Evolutionary conservation across 2,888 invertebrate genomes (phyloP).

Genomic region (Campoplex nolae): DNA sequence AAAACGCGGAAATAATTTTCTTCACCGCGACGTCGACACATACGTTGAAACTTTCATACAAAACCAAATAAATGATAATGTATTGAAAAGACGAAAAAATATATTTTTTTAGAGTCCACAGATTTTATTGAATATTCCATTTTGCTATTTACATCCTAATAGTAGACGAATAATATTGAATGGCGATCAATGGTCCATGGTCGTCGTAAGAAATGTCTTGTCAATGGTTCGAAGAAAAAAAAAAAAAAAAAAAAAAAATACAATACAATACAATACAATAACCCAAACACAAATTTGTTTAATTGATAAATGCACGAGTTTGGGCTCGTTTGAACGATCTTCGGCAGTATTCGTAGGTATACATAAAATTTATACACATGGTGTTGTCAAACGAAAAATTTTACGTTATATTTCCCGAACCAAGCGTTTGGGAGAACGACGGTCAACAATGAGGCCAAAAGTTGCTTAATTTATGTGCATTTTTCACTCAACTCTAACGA

Average conservation of each 20-base stretch:
- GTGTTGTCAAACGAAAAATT: slow-evolving; percentile 73
- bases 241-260: slow-evolving; percentile 2
- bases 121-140: slow-evolving; percentile 72
- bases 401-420: slow-evolving; percentile 56
- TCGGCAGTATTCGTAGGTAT: slow-evolving; percentile 77
- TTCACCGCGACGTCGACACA: too few relatives aligned
- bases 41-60: not conserved
- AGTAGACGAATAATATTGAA: slow-evolving; percentile 78
- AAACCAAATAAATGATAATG: slow-evolving; percentile 1
- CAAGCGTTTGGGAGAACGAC: slow-evolving; percentile 73
- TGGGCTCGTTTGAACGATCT: slow-evolving; percentile 74
- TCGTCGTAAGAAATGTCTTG: slow-evolving; percentile 75
- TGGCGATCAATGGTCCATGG: slow-evolving; percentile 77
- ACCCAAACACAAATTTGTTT: not conserved
- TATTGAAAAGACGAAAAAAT: not conserved
- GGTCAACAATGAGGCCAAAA: slow-evolving; percentile 71
- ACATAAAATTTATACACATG: slow-evolving; percentile 74
- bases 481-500: slow-evolving; percentile 38
- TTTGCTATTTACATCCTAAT: slow-evolving; percentile 81
- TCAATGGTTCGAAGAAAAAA: slow-evolving; percentile 18
- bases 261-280: not conserved
- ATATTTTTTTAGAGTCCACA: slow-evolving; percentile 68
- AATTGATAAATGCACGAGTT: not conserved
- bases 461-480: slow-evolving; percentile 35
- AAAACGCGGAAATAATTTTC: too few relatives aligned